Evolutionary conservation across 2,113 vertebrate species (phyloP).

Genomic region (Mystacornis crossleyi): DNA sequence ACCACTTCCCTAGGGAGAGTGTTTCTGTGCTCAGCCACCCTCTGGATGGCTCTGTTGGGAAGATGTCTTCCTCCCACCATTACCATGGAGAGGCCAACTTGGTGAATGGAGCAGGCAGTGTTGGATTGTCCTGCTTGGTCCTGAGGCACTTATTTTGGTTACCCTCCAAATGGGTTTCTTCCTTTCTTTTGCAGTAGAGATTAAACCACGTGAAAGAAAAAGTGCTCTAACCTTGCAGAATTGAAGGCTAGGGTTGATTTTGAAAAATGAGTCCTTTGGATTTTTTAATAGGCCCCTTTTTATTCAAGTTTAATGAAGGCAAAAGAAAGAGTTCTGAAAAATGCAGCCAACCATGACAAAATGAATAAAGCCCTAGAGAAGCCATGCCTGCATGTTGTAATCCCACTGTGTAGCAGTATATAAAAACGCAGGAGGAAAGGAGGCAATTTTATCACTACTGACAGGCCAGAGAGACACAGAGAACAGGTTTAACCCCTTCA

Average conservation of each 20-base stretch:
- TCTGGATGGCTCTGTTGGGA: not conserved
- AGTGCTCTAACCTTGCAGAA: not conserved
- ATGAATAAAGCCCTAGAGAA: not conserved
- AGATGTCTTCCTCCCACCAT: not conserved
- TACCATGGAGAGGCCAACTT: not conserved
- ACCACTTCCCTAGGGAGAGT: fast-evolving
- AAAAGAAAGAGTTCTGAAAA: slow-evolving; percentile 28
- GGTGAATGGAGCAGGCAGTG: not conserved
- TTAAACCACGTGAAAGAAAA: not conserved
- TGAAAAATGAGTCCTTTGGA: slow-evolving; percentile 9
- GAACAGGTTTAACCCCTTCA: not conserved
- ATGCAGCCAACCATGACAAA: slow-evolving; percentile 19
- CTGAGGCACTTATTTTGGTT: not conserved
- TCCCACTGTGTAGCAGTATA: not conserved
- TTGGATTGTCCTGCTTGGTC: not conserved
- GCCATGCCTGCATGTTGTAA: not conserved
- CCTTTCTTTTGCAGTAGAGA: not conserved
- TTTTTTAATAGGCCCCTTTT: slow-evolving; percentile 30
- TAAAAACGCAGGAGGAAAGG: not conserved
- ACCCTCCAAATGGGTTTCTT: not conserved
- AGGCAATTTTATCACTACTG: not conserved
- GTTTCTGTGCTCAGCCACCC: not conserved
- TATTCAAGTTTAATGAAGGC: slow-evolving; percentile 43
- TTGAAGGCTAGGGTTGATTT: not conserved
- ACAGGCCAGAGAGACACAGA: not conserved